Evolutionary conservation across 2,113 vertebrate genomes (phyloP).

Genomic region (Malurus cyaneus): DNA sequence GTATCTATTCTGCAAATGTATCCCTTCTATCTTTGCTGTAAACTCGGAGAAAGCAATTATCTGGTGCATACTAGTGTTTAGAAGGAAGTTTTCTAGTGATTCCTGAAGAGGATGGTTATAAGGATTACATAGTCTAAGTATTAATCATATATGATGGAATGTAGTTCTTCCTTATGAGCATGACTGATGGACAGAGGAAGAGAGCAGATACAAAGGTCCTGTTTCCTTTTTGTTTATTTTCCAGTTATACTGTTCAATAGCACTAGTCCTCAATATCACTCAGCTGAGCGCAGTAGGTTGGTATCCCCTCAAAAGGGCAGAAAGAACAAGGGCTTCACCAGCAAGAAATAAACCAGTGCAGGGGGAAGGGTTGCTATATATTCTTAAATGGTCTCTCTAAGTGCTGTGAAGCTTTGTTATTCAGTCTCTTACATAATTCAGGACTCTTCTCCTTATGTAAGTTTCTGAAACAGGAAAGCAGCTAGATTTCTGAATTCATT

Average conservation of each 20-base stretch:
- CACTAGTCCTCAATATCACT: background rate
- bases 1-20: background rate
- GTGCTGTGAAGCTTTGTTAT: slow-evolving; percentile 23
- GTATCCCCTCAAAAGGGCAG: background rate
- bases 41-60: background rate
- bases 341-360: background rate
- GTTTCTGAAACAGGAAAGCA: slow-evolving; percentile 1
- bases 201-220: background rate
- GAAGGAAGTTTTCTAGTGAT: background rate
- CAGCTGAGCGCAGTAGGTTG: background rate
- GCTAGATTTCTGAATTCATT: slow-evolving; percentile 4
- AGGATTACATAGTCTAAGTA: background rate
- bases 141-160: background rate
- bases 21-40: background rate
- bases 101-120: background rate
- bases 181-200: background rate
- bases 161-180: background rate
- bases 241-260: background rate
- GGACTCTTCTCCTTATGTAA: background rate
- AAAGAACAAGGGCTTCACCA: background rate
- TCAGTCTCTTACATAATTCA: slow-evolving; percentile 41
- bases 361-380: background rate
- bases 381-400: background rate
- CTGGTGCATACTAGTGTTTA: background rate
- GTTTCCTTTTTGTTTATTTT: background rate